These are phyloP conservation scores for Catocala sponsa DNA, from an alignment of 2,888 invertebrate genomes.

Conservation along the genomic window DNA sequence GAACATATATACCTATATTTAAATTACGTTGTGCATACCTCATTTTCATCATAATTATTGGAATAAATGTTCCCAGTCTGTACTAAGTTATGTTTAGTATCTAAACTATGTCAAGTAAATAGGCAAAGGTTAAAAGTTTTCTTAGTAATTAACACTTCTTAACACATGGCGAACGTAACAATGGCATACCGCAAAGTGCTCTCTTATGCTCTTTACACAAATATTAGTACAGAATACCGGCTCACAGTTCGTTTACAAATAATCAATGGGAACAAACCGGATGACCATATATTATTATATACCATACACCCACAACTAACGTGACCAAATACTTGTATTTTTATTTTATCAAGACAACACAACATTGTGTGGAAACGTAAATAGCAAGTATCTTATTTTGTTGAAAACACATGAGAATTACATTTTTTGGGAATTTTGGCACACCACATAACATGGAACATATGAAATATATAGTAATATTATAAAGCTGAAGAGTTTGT, in stretches of 20 bases:
- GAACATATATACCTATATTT: not conserved
- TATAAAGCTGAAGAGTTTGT: too few relatives aligned
- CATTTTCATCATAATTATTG: too few relatives aligned
- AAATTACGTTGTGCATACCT: not conserved
- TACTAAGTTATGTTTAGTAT: too few relatives aligned
- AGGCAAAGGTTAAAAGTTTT: constrained; percentile 18
- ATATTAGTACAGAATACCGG: constrained; percentile 73
- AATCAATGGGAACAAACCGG: constrained; percentile 69
- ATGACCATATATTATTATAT: constrained; percentile 42
- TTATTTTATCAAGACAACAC: constrained; percentile 40
- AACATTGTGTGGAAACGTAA: constrained; percentile 28
- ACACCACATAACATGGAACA: constrained; percentile 3
- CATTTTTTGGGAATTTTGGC: constrained; percentile 14
- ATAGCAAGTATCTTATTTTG: constrained; percentile 40
- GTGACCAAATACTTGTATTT: constrained; percentile 40
- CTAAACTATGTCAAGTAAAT: not conserved
- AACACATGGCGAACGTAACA: constrained; percentile 67
- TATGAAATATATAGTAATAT: too few relatives aligned
- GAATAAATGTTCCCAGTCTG: too few relatives aligned
- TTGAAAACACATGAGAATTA: constrained; percentile 35
- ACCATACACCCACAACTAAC: constrained; percentile 38
- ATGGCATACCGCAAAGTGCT: constrained; percentile 77
- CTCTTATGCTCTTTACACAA: constrained; percentile 74
- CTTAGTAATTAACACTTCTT: constrained; percentile 50
- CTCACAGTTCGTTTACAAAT: constrained; percentile 71